A percentile compares a stretch with the other conserved stretches of the same genome.
Conservation (phyloP, 2,888 invertebrate genomes). For the Trichogramma dendrolimi region DNA sequence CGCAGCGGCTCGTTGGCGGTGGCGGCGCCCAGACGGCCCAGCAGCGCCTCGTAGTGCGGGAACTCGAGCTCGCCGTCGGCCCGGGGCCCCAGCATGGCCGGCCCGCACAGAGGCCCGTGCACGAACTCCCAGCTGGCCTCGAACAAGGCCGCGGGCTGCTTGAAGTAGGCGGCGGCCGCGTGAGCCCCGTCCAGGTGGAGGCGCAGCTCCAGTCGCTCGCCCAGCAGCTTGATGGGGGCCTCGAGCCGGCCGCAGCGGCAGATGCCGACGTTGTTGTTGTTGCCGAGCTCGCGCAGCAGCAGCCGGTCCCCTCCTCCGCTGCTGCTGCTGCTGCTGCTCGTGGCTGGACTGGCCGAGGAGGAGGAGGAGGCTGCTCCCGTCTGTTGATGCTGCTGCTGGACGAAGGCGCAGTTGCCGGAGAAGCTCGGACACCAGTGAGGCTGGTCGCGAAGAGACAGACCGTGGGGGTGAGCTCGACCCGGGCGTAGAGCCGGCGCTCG, state of each 20-base stretch:
- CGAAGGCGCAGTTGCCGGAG: constrained; percentile 71
- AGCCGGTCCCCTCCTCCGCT: not conserved
- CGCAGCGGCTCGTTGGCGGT: constrained; percentile 54
- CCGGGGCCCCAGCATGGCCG: constrained; percentile 72
- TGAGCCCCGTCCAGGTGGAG: constrained; percentile 80
- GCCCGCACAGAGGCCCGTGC: constrained; percentile 83
- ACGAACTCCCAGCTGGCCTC: constrained; percentile 86
- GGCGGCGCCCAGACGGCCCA: constrained; percentile 52
- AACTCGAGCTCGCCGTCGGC: constrained; percentile 85
- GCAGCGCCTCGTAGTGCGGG: constrained; percentile 75
- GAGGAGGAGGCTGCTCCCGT: constrained; percentile 18
- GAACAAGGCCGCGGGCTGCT: constrained; percentile 77
- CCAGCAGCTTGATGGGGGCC: constrained; percentile 66
- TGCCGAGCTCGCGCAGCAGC: constrained; percentile 55
- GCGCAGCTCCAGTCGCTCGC: constrained; percentile 76
- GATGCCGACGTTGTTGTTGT: constrained; percentile 61
- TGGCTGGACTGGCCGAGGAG: constrained; percentile 11
- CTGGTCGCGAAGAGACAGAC: constrained; percentile 70
- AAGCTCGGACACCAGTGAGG: constrained; percentile 77
- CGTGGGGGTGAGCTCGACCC: constrained; percentile 72
- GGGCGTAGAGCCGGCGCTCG: constrained; percentile 74
- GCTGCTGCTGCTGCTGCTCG: constrained; percentile 24
- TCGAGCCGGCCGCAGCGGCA: constrained; percentile 67
- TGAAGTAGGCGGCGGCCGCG: constrained; percentile 83
- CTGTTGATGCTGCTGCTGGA: constrained; percentile 65